Percentiles rank a stretch among this genome's conserved stretches.
Conservation (phyloP, 2,888 invertebrate species). For the Lordiphosa andalusiaca region DNA sequence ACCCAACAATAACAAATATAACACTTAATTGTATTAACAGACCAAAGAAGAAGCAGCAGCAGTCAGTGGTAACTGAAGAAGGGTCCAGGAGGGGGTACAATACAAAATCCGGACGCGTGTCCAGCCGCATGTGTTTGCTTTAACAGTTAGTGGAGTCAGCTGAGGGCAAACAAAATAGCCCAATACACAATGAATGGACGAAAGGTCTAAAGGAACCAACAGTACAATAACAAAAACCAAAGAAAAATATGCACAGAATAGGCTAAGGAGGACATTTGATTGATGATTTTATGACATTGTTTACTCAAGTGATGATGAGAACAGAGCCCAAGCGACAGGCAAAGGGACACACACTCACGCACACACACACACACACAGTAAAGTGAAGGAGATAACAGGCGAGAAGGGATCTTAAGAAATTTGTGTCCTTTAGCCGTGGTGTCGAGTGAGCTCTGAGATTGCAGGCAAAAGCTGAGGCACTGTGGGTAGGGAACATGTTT, state of each 20-base stretch:
- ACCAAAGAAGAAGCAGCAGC: conserved; percentile 9
- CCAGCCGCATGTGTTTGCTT: conserved; percentile 37
- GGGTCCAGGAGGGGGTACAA: conserved; percentile 11
- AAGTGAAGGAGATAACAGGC: conserved; percentile 27
- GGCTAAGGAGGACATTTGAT: conserved; percentile 46
- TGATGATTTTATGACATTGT: conserved; percentile 76
- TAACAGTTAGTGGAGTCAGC: conserved; percentile 32
- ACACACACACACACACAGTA: conserved; percentile 2
- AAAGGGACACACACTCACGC: neutral
- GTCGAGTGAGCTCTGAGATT: conserved; percentile 49
- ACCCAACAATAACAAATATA: conserved; percentile 55
- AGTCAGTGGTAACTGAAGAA: conserved; percentile 2
- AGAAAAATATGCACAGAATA: conserved; percentile 9
- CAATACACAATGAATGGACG: conserved; percentile 25
- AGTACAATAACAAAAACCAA: conserved; percentile 3
- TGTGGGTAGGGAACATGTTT: neutral
- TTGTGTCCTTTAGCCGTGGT: conserved; percentile 56
- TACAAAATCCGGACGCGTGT: conserved; percentile 41
- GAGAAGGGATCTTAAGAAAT: conserved; percentile 11
- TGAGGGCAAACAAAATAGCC: conserved; percentile 16
- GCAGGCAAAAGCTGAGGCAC: conserved; percentile 10
- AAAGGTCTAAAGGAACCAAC: conserved; percentile 25
- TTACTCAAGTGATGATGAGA: conserved; percentile 72
- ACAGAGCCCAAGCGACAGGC: conserved; percentile 28
- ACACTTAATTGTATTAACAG: conserved; percentile 73